Evolutionary conservation across 2,888 invertebrate genomes (phyloP).

Genomic region (Teleiodes luculella): DNA sequence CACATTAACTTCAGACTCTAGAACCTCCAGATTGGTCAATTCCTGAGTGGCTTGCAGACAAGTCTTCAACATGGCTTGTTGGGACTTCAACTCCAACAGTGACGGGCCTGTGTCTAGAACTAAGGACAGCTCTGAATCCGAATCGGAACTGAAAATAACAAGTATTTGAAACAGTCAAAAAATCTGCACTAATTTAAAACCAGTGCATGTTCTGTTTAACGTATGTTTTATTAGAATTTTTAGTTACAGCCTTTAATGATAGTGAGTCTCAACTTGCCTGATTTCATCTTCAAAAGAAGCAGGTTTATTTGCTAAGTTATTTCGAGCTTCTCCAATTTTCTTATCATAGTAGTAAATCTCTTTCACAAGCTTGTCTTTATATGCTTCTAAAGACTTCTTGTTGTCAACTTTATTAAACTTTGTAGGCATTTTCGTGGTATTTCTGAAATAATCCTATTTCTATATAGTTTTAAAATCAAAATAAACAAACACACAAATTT

Average conservation of each 20-base stretch:
- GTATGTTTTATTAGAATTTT: no score
- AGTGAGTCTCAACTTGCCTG: conserved; percentile 42
- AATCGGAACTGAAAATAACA: conserved; percentile 51
- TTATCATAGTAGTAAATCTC: conserved; percentile 51
- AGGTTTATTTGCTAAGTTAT: conserved; percentile 13
- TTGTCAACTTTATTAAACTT: conserved; percentile 29
- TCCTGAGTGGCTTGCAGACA: conserved; percentile 58
- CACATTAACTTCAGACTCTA: conserved; percentile 51
- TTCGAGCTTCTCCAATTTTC: conserved; percentile 42
- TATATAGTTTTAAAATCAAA: no score
- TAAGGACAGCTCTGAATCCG: conserved; percentile 45
- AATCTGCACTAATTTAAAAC: no score
- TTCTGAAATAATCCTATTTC: no score
- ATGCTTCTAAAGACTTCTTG: conserved; percentile 40
- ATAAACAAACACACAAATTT: not conserved
- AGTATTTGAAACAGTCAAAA: no score
- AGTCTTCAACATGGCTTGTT: conserved; percentile 36
- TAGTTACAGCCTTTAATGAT: no score
- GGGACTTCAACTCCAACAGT: conserved; percentile 32
- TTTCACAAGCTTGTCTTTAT: conserved; percentile 46
- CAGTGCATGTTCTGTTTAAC: no score
- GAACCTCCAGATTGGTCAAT: conserved; percentile 45
- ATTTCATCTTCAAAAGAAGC: conserved; percentile 32
- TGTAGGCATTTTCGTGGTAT: conserved; percentile 2
- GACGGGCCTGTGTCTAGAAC: conserved; percentile 31